Conservation (phyloP, 2,797 vertebrate genomes). For the Cynopterus sphinx region DNA sequence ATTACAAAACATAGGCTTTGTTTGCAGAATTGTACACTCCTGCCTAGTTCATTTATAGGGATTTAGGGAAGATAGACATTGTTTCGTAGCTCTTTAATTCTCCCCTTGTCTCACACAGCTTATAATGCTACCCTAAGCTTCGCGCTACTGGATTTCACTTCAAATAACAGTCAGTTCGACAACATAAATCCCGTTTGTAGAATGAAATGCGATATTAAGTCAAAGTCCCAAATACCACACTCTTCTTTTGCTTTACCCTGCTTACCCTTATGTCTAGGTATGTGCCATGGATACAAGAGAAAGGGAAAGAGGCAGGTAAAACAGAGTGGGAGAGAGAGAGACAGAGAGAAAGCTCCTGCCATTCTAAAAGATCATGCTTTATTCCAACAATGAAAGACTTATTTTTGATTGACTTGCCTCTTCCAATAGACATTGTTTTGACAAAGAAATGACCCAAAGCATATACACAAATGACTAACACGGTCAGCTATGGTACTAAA, state of each 20-base stretch:
- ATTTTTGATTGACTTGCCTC: background rate
- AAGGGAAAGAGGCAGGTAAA: background rate
- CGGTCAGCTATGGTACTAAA: background rate
- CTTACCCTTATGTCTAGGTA: background rate
- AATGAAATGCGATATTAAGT: background rate
- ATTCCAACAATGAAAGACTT: conserved; percentile 1
- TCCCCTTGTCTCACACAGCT: background rate
- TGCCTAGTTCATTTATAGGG: background rate
- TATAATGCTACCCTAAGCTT: background rate
- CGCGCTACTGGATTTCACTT: conserved; percentile 19
- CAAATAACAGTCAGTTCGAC: conserved; percentile 22
- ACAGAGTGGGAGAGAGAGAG: background rate
- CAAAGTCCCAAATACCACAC: background rate
- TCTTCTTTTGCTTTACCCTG: background rate
- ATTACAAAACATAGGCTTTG: background rate
- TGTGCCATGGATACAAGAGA: background rate
- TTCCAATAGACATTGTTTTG: conserved; percentile 32
- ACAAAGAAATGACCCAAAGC: conserved; percentile 21
- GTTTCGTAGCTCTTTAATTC: background rate
- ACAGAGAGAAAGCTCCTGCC: background rate
- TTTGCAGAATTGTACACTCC: background rate
- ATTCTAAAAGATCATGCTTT: conserved; percentile 6
- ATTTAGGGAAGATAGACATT: background rate
- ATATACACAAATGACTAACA: background rate
- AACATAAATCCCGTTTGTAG: background rate